Evolutionary conservation across 2,797 vertebrate species (phyloP).

Genomic region (Streptopelia turtur): DNA sequence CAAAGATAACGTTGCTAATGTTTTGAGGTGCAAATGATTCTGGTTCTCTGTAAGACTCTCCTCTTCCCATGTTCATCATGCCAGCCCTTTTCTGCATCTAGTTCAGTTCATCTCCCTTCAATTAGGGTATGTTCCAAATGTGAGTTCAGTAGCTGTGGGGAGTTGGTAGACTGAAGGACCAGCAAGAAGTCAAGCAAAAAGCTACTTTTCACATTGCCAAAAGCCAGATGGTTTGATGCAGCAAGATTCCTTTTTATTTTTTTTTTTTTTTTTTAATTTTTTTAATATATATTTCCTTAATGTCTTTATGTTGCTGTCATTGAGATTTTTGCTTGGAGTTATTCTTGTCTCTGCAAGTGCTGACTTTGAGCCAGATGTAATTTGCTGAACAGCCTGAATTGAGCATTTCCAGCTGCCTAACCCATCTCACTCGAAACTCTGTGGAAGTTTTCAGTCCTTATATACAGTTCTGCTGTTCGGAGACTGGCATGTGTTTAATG

Average conservation of each 20-base stretch:
- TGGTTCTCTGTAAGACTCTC: background rate
- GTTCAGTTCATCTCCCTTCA: background rate
- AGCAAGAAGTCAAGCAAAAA: background rate
- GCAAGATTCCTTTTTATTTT: background rate
- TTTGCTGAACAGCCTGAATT: background rate
- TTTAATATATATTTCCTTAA: background rate
- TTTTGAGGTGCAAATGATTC: background rate
- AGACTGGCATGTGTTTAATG: background rate
- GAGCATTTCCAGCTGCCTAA: background rate
- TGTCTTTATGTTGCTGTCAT: fast-evolving
- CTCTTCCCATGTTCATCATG: fast-evolving
- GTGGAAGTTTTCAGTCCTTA: background rate
- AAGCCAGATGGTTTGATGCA: background rate
- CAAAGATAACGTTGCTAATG: background rate
- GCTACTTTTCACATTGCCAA: background rate
- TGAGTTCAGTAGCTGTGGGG: background rate
- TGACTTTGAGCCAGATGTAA: background rate
- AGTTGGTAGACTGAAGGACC: background rate
- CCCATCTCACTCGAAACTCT: background rate
- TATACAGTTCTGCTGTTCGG: fast-evolving
- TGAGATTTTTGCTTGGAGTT: background rate
- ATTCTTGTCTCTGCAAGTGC: too few species aligned
- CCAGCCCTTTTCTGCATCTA: background rate
- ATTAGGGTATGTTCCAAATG: background rate
- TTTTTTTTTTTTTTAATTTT: too few species aligned